Conservation (phyloP, 35 echinoderm and acorn worm species). For the Apostichopus californicus region DNA sequence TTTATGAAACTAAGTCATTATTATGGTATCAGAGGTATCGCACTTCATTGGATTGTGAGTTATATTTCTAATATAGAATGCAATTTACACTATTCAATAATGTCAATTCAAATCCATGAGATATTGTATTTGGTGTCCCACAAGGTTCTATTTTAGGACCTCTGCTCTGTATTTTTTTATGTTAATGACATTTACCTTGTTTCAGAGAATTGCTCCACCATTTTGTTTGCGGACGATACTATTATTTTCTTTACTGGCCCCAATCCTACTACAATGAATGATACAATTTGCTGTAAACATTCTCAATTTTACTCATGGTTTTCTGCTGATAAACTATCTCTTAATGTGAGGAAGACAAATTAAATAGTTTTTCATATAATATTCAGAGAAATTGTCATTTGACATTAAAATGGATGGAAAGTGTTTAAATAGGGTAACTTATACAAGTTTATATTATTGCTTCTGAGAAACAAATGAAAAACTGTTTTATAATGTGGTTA, state of each 20-base stretch:
- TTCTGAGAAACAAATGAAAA: too few relatives aligned
- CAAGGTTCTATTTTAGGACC: background rate
- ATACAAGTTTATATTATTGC: too few relatives aligned
- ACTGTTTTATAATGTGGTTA: too few relatives aligned
- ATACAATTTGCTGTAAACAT: background rate
- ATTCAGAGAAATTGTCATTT: too few relatives aligned
- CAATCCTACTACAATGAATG: background rate
- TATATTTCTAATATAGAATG: background rate
- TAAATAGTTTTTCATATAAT: too few relatives aligned
- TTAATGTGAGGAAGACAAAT: too few relatives aligned
- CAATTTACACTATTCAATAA: background rate
- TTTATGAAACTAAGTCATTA: too few relatives aligned
- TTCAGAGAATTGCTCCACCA: background rate
- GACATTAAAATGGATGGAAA: too few relatives aligned
- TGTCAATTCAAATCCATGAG: background rate
- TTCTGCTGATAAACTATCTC: too few relatives aligned
- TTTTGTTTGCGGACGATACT: background rate
- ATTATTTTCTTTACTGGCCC: background rate
- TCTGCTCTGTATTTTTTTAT: background rate
- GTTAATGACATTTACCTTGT: too few relatives aligned
- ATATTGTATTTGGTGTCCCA: background rate
- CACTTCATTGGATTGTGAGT: background rate
- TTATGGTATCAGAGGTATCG: background rate
- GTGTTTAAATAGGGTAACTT: too few relatives aligned
- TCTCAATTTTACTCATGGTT: too few relatives aligned